phyloP scores from a whole-genome alignment of 2,113 vertebrate genomes.

The Serinus canaria region DNA sequence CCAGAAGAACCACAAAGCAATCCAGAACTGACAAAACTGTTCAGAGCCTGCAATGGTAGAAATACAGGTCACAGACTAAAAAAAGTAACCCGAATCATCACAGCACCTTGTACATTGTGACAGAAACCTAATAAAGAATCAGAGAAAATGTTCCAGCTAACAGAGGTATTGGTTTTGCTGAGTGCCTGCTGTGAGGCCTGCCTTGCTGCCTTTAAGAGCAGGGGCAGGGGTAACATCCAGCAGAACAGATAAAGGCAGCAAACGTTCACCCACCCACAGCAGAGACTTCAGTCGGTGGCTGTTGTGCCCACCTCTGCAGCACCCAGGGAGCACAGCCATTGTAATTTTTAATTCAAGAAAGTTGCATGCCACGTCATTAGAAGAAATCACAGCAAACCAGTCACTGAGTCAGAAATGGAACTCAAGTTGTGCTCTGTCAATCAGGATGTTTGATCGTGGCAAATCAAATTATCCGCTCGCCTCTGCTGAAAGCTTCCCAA shows the following conservation, averaged over 20 bases:
- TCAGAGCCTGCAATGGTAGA: not conserved
- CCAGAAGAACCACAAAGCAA: not conserved
- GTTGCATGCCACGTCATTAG: not conserved
- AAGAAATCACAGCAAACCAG: not conserved
- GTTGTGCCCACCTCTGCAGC: not conserved
- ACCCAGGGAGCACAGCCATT: not conserved
- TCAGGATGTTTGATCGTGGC: not conserved
- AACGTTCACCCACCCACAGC: not conserved
- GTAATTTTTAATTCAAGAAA: not conserved
- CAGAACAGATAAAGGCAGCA: not conserved
- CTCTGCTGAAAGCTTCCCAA: not conserved
- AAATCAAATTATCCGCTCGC: not conserved
- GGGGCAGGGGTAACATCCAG: accelerated
- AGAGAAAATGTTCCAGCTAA: not conserved
- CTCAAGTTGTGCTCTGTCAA: not conserved
- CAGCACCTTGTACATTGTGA: not conserved
- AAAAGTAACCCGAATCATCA: not conserved
- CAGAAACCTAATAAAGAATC: not conserved
- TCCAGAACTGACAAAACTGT: not conserved
- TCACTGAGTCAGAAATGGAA: not conserved
- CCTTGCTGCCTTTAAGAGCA: not conserved
- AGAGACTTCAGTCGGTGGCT: not conserved
- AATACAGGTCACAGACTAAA: not conserved
- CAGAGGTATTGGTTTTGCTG: not conserved
- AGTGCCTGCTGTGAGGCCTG: not conserved